Evolutionary conservation across 2,888 invertebrate species (phyloP).

Genomic region (Pherbina coryleti): DNA sequence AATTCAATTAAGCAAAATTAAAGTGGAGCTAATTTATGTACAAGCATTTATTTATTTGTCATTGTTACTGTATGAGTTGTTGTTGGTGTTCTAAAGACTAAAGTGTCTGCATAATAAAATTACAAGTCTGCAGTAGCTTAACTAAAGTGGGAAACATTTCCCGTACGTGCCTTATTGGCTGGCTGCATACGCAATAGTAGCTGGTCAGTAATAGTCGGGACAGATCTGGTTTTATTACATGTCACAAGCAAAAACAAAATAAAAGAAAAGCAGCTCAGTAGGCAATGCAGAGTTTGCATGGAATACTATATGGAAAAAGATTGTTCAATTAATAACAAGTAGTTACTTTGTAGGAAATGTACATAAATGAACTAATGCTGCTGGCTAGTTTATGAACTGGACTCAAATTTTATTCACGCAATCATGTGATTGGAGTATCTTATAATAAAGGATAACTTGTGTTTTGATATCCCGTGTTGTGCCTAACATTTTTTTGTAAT

Average conservation of each 20-base stretch:
- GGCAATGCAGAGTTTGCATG: constrained; percentile 2
- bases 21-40: constrained; percentile 56
- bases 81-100: constrained; percentile 3
- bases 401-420: no score
- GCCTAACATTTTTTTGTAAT: no score
- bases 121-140: not conserved
- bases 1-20: constrained; percentile 61
- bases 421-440: no score
- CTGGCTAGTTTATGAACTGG: no score
- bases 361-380: no score
- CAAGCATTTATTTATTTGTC: constrained; percentile 45
- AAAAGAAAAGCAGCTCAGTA: not conserved
- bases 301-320: not conserved
- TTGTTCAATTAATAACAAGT: no score
- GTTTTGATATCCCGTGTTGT: no score
- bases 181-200: not conserved
- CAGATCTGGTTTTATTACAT: constrained; percentile 13
- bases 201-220: constrained; percentile 14
- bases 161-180: constrained; percentile 3
- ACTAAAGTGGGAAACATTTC: not conserved
- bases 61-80: constrained; percentile 10
- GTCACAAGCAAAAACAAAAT: not conserved
- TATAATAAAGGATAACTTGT: no score
- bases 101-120: not conserved
- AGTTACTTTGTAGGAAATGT: no score